A percentile compares a stretch with the other conserved stretches of the same genome.
These are phyloP conservation scores for Cassiopea xamachana DNA, from an alignment of 30 jellyfish, hydroid and myxozoan species.

Conservation along the genomic window DNA sequence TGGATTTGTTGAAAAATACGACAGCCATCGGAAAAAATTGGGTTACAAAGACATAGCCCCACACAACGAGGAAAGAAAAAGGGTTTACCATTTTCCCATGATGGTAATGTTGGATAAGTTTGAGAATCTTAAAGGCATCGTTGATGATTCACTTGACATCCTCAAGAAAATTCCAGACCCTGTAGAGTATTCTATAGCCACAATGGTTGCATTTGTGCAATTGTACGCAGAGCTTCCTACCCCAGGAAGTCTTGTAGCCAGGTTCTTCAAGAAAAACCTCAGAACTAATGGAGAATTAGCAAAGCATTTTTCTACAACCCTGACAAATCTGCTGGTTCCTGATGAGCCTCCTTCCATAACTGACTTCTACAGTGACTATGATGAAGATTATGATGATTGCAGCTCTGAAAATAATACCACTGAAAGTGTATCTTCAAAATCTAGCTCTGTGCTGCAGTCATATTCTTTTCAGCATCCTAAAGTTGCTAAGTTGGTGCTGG, in stretches of 20 bases:
- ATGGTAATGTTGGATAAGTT: conserved; percentile 71
- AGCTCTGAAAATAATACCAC: neutral
- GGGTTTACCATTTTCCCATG: conserved; percentile 68
- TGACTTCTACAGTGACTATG: neutral
- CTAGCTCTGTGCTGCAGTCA: neutral
- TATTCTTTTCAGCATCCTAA: conserved; percentile 59
- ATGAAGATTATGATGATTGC: conserved; percentile 1
- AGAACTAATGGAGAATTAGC: conserved; percentile 16
- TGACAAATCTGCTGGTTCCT: conserved; percentile 48
- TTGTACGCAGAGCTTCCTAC: conserved; percentile 24
- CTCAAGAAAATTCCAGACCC: conserved; percentile 4
- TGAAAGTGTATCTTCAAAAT: neutral
- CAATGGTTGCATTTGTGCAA: conserved; percentile 50
- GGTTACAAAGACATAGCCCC: neutral
- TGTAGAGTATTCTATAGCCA: conserved; percentile 46
- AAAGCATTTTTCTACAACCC: conserved; percentile 24
- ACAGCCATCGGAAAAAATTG: conserved; percentile 20
- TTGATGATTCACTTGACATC: conserved; percentile 31
- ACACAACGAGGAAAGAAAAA: neutral
- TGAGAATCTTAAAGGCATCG: conserved; percentile 28
- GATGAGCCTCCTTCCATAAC: conserved; percentile 27
- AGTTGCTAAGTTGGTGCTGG: conserved; percentile 30
- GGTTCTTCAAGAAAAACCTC: conserved; percentile 22
- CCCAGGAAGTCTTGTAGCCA: conserved; percentile 46
- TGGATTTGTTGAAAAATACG: conserved; percentile 19